These are phyloP conservation scores for Danaus melanippus DNA, from an alignment of 1,140 invertebrate species.

Conservation along the genomic window DNA sequence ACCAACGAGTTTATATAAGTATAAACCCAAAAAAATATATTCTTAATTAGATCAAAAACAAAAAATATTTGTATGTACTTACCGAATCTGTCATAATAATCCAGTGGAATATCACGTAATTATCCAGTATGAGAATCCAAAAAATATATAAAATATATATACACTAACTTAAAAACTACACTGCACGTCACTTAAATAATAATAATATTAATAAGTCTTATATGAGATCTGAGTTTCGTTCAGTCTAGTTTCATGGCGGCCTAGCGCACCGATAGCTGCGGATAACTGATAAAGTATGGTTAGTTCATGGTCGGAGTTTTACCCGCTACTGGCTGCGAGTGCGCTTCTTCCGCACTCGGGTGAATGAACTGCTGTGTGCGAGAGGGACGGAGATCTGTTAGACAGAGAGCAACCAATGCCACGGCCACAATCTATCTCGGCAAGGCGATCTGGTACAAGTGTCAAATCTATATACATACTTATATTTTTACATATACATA, in stretches of 20 bases:
- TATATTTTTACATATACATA: too few species aligned
- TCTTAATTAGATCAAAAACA: conserved; percentile 7
- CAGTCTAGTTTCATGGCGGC: conserved; percentile 60
- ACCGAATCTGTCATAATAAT: conserved; percentile 36
- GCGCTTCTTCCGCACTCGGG: conserved; percentile 64
- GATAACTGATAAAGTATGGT: conserved; percentile 64
- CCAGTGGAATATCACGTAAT: conserved; percentile 27
- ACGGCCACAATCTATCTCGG: conserved; percentile 50
- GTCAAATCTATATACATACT: conserved; percentile 23
- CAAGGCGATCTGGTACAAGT: conserved; percentile 53
- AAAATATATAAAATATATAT: conserved; percentile 11
- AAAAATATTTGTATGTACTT: conserved; percentile 15
- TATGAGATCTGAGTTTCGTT: conserved; percentile 67
- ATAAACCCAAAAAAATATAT: not conserved
- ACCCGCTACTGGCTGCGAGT: conserved; percentile 46
- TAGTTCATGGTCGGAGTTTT: conserved; percentile 62
- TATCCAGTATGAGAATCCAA: conserved; percentile 33
- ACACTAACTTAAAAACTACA: conserved; percentile 63
- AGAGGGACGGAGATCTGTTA: conserved; percentile 31
- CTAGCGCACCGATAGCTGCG: conserved; percentile 57
- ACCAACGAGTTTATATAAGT: conserved; percentile 18
- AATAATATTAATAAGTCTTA: conserved; percentile 61
- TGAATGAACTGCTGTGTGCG: conserved; percentile 63
- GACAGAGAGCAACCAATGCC: conserved; percentile 40
- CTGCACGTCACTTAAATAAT: conserved; percentile 58